Evolutionary conservation across 2,113 vertebrate species (phyloP), one percentile per base, ranked within the genome.

Genomic region (Damaliscus lunatus): DNA sequence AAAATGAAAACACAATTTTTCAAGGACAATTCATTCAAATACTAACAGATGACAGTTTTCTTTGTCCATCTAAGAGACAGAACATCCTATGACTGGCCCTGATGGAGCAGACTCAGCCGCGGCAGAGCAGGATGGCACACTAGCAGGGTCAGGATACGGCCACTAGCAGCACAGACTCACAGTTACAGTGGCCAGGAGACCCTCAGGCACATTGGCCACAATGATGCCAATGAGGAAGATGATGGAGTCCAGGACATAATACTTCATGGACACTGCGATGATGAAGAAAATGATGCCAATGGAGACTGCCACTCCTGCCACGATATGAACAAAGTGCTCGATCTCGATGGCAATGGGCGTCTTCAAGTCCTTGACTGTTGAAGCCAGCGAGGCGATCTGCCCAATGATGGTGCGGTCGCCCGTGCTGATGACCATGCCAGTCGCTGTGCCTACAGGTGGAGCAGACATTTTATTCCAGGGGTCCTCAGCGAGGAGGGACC

Each of bases 191-290:
- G 99, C 99, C 91, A 99, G 98, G 85, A 99, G 98, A 27, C 99
- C 99, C 91, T 99, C 99, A 0, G 99, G 99, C 94, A 99, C 99
- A 0, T 99, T 99, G 19, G 99, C 99, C 96, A 99, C 99, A 36
- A 99, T 99, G 96, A 99, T 99, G 92, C 99, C 99, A 46, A 99
- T 99, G 62, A 99, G 99, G 87, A 99, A 99, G 98, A 99, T 99
- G 98, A 99, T 98, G 90, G 99, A 98, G 4, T 99, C 98, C 52
- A 99, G 97, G 57, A 99, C 97, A 9, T 90, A 46, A 92, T 99
- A 99, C 46, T 97, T 90, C 99, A 99, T 98, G 16, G 98, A 99
- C 13, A 99, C 91, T 0, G 99, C 98, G 29, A 99, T 99, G 91
- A 99, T 98, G 98, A 99, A 99, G 98, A 99, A 99, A 46, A 99